Conservation (phyloP, 2,113 vertebrate genomes). For the Grallaria varia region DNA sequence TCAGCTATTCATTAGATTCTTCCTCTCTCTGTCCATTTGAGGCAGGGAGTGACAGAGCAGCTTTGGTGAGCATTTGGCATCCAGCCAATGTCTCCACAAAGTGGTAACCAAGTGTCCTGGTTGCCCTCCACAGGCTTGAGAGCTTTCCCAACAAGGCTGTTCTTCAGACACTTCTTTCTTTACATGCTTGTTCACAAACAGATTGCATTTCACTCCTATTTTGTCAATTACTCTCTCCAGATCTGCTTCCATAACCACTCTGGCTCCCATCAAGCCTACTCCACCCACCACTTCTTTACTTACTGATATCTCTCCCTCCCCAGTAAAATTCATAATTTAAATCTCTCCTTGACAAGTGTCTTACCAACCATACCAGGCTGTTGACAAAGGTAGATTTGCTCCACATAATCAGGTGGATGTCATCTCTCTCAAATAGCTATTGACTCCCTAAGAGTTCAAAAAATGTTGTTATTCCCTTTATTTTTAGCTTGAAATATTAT, state of each 20-base stretch:
- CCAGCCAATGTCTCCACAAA: neutral
- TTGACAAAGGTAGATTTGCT: neutral
- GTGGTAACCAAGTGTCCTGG: neutral
- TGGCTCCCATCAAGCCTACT: neutral
- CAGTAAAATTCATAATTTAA: neutral
- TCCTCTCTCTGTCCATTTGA: neutral
- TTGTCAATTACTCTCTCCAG: neutral
- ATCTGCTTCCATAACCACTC: neutral
- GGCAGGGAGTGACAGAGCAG: accelerated
- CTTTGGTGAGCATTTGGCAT: neutral
- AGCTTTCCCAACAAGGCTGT: neutral
- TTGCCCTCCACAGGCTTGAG: neutral
- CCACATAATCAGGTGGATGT: neutral
- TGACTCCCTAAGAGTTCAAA: neutral
- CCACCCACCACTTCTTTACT: neutral
- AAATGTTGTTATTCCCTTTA: neutral
- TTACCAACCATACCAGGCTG: neutral
- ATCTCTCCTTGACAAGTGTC: neutral
- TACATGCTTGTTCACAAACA: neutral
- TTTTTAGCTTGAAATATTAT: neutral
- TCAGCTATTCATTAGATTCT: accelerated
- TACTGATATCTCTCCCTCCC: neutral
- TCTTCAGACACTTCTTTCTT: neutral
- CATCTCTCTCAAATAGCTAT: neutral
- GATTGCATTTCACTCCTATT: neutral